phyloP scores from a whole-genome alignment of 2,888 invertebrate species.

The Eupsilia transversa region DNA sequence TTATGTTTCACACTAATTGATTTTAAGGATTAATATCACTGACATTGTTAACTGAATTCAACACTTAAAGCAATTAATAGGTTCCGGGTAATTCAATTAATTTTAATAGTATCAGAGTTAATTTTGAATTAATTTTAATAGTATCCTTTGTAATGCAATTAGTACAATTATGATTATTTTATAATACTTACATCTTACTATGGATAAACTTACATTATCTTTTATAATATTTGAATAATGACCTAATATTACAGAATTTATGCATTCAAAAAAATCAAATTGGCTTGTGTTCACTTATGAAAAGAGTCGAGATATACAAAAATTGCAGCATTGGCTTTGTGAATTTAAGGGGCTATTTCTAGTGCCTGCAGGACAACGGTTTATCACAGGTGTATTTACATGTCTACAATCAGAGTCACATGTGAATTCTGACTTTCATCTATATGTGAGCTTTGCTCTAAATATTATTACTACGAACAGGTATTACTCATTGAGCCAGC shows the following conservation, averaged over 20 bases:
- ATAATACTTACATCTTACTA: no score
- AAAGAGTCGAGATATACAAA: no score
- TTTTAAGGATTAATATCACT: constrained; percentile 36
- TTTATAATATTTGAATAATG: no score
- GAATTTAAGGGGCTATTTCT: neutral
- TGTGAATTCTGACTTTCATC: neutral
- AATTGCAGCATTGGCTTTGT: neutral
- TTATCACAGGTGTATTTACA: neutral
- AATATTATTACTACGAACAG: constrained; percentile 10
- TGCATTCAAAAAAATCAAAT: no score
- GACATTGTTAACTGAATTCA: constrained; percentile 4
- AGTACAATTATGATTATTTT: neutral
- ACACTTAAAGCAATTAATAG: constrained; percentile 20
- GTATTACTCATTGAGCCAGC: constrained; percentile 53
- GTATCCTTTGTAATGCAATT: neutral
- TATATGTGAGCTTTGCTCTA: neutral
- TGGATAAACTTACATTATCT: neutral
- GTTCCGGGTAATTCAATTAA: constrained; percentile 7
- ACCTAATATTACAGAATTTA: no score
- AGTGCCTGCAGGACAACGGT: neutral
- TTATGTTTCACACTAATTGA: constrained; percentile 50
- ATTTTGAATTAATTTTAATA: constrained; percentile 2
- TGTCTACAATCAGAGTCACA: neutral
- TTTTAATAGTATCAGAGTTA: neutral
- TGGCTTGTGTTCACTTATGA: no score